A percentile compares a stretch with the other conserved stretches of the same genome.
phyloP scores from a whole-genome alignment of 2,888 invertebrate genomes.

The Tricholauxania praeusta region DNA sequence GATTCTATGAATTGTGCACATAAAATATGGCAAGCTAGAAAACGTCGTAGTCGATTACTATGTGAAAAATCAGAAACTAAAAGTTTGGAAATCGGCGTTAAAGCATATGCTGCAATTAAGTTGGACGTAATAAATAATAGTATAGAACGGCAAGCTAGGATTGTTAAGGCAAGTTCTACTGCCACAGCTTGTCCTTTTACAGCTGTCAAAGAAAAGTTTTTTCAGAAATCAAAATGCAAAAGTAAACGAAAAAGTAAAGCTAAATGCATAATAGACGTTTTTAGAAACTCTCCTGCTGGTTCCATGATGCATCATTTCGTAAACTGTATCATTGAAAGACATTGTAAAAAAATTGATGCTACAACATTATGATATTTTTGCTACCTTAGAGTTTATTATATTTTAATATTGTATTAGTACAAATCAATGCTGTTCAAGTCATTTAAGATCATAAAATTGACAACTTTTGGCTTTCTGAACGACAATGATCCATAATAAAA shows the following conservation, averaged over 20 bases:
- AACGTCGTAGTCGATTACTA: slow-evolving; percentile 30
- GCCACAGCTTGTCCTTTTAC: too few species aligned
- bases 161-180: too few species aligned
- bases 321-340: slow-evolving; percentile 48
- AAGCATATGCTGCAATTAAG: not conserved
- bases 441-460: too few species aligned
- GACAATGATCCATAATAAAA: too few species aligned
- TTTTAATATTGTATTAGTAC: too few species aligned
- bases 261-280: slow-evolving; percentile 32
- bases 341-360: slow-evolving; percentile 45
- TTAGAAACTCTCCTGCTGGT: slow-evolving; percentile 40
- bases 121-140: too few species aligned
- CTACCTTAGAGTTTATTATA: too few species aligned
- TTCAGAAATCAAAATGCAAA: slow-evolving; percentile 20
- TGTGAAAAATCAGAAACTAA: slow-evolving; percentile 15
- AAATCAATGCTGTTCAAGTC: too few species aligned
- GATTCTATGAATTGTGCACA: not conserved
- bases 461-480: too few species aligned
- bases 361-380: slow-evolving; percentile 49
- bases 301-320: slow-evolving; percentile 51
- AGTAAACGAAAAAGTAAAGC: slow-evolving; percentile 25
- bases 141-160: too few species aligned
- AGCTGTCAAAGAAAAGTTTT: slow-evolving; percentile 1
- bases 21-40: slow-evolving; percentile 26
- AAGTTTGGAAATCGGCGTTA: not conserved